These are phyloP conservation scores for Perca flavescens DNA, from an alignment of 2,113 vertebrate genomes.

Conservation along the genomic window DNA sequence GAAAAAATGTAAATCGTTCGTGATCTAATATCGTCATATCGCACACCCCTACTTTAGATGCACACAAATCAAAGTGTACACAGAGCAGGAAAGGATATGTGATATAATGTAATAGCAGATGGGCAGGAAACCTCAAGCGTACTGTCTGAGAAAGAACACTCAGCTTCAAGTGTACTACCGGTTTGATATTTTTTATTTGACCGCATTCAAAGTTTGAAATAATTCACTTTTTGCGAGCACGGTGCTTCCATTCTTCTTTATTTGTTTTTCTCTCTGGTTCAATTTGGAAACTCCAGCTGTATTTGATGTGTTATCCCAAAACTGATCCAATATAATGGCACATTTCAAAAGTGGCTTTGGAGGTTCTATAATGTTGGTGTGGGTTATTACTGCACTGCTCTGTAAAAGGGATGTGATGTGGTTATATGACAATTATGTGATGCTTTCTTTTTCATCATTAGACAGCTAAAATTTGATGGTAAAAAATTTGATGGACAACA, in stretches of 20 bases:
- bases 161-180: neutral
- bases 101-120: neutral
- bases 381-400: neutral
- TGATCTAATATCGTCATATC: no score
- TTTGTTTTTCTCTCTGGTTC: constrained; percentile 3
- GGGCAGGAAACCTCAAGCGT: neutral
- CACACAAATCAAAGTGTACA: constrained; percentile 26
- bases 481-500: neutral
- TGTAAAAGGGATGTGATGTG: neutral
- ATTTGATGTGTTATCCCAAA: constrained; percentile 13
- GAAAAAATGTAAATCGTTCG: no score
- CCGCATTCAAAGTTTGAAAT: constrained; percentile 11
- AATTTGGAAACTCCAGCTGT: neutral
- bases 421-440: neutral
- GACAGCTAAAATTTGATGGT: neutral
- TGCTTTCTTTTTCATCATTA: constrained; percentile 4
- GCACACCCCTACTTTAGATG: neutral
- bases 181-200: constrained; percentile 10
- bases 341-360: neutral
- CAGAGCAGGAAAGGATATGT: neutral
- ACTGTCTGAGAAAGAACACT: neutral
- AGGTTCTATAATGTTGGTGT: constrained; percentile 18
- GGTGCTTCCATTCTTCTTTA: neutral
- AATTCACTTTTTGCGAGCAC: neutral
- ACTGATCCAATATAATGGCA: neutral